Conservation (phyloP, 2,113 vertebrate genomes). For the Nibea coibor region DNA sequence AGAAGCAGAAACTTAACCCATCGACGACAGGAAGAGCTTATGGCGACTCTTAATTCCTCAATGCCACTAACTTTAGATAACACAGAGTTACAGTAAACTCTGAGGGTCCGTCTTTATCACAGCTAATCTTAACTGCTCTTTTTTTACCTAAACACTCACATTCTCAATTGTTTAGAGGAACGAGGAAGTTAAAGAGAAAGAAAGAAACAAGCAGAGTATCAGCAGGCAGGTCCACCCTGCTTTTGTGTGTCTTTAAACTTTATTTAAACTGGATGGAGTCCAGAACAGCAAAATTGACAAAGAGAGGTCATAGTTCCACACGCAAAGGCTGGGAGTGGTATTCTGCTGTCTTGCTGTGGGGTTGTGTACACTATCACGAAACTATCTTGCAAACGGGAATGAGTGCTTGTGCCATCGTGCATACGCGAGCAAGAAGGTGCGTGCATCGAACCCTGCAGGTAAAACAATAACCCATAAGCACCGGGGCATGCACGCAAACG, state of each 20-base stretch:
- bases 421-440: not conserved
- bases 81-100: not conserved
- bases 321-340: conserved; percentile 57
- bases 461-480: not conserved
- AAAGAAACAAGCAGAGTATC: conserved; percentile 22
- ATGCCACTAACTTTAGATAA: conserved; percentile 13
- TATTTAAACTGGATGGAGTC: conserved; percentile 65
- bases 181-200: conserved; percentile 48
- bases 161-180: conserved; percentile 48
- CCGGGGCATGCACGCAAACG: not conserved
- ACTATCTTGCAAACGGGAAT: not conserved
- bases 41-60: conserved; percentile 10
- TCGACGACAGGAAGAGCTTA: not conserved
- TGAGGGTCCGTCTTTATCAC: conserved; percentile 25
- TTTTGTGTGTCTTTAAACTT: conserved; percentile 59
- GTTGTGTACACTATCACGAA: conserved; percentile 10
- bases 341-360: conserved; percentile 15
- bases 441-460: not conserved
- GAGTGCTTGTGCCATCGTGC: not conserved
- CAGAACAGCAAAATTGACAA: conserved; percentile 67
- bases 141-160: conserved; percentile 10
- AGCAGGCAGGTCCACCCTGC: conserved; percentile 45
- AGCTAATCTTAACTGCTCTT: conserved; percentile 18
- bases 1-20: conserved; percentile 55
- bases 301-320: conserved; percentile 70